Evolutionary conservation across 2,113 vertebrate species (phyloP).

Genomic region (Zeus faber): DNA sequence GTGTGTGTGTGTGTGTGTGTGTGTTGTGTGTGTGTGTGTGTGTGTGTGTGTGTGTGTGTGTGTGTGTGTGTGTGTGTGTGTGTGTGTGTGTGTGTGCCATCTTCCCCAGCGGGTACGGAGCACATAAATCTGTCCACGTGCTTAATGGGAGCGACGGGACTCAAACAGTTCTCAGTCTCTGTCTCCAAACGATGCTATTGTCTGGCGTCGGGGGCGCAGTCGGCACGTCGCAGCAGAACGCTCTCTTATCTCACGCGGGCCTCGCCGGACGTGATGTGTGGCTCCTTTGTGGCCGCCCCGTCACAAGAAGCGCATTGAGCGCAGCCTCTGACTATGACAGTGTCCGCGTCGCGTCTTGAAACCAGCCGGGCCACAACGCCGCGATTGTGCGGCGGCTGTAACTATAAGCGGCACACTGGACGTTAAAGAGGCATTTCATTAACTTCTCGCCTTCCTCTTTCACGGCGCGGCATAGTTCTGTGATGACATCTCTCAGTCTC

Average conservation of each 20-base stretch:
- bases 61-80: too few species aligned
- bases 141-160: slow-evolving; percentile 40
- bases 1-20: too few species aligned
- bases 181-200: slow-evolving; percentile 45
- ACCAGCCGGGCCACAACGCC: slow-evolving; percentile 44
- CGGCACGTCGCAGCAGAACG: slow-evolving; percentile 61
- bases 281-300: slow-evolving; percentile 59
- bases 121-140: slow-evolving; percentile 44
- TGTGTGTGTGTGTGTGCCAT: too few species aligned
- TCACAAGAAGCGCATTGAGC: slow-evolving; percentile 70
- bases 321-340: too few species aligned
- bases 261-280: slow-evolving; percentile 61
- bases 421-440: slow-evolving; percentile 55
- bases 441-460: slow-evolving; percentile 48
- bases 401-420: slow-evolving; percentile 30
- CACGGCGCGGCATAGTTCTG: slow-evolving; percentile 47
- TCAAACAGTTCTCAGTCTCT: slow-evolving; percentile 50
- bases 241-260: slow-evolving; percentile 54
- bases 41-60: too few species aligned
- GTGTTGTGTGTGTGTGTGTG: too few species aligned
- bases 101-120: too few species aligned
- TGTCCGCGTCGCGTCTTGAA: slow-evolving; percentile 43
- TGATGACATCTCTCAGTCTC: slow-evolving; percentile 33
- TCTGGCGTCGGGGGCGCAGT: slow-evolving; percentile 59
- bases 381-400: slow-evolving; percentile 52